Conservation (phyloP, 2,113 vertebrate genomes). For the Oreochromis spilurus region DNA sequence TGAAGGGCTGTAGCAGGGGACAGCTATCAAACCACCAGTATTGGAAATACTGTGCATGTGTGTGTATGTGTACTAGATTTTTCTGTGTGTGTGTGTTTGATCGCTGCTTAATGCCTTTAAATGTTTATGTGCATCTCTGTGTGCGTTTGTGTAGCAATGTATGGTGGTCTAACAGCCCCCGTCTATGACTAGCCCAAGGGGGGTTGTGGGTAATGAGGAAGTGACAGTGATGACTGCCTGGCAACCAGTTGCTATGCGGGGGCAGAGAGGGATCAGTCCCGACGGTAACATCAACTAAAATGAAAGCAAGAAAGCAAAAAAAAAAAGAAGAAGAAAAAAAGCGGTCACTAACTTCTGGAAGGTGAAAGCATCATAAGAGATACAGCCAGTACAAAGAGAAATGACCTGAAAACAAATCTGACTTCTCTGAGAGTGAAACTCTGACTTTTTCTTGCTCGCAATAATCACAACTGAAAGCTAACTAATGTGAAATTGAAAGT, state of each 20-base stretch:
- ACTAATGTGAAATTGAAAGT: not conserved
- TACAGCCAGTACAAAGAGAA: not conserved
- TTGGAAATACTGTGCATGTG: constrained; percentile 10
- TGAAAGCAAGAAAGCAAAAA: constrained; percentile 34
- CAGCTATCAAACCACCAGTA: constrained; percentile 53
- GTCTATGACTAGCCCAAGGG: constrained; percentile 44
- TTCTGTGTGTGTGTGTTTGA: not conserved
- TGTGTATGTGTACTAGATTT: not conserved
- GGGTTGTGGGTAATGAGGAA: constrained; percentile 70
- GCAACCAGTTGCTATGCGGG: constrained; percentile 68
- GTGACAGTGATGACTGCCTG: constrained; percentile 72
- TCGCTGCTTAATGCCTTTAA: not conserved
- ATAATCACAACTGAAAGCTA: not conserved
- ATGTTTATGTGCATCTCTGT: not conserved
- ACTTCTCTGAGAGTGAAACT: not conserved
- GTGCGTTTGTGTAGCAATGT: constrained; percentile 19
- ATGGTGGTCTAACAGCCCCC: constrained; percentile 51
- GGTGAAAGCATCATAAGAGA: constrained; percentile 21
- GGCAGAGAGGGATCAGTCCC: constrained; percentile 57
- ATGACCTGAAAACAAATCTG: not conserved
- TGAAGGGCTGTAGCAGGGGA: constrained; percentile 45
- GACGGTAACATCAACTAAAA: constrained; percentile 62
- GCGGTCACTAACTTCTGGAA: constrained; percentile 23
- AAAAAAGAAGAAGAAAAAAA: not conserved
- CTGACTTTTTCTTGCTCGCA: not conserved